Base-by-base conservation (phyloP, 1,140 invertebrate genomes). In the Aradophagus sp. region DNA sequence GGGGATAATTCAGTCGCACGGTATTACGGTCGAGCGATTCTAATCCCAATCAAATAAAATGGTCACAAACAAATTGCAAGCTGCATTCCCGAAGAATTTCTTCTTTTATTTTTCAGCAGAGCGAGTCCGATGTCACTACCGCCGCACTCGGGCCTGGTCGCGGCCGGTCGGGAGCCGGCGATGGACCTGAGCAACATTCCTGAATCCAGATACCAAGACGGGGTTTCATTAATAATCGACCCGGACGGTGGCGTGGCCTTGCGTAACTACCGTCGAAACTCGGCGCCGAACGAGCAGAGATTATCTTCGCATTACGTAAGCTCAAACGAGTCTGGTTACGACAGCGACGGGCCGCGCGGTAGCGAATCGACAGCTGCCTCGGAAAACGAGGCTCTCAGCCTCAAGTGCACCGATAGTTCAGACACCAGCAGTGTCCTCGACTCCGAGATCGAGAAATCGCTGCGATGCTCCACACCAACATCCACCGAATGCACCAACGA, bases 321-420 rank as follows among this genome's bases (percentile, higher is more conserved):
- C 80, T 93, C 92, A 16, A 93, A 93, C 77, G 93, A 93, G 82
- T 93, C 92, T 19, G 93, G 93, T 12, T 93, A 93, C 77, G 92
- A 94, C 69, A 93, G 92, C 79, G 92, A 93, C 73, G 90, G 91
- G 10, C 87, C 90, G 0, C 75, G 82, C 0, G 78, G 83, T 10
- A 80, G 84, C 13, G 83, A 86, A 41, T 82, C 78, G 0, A 79
- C 79, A 0, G 76, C 76, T 0, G 77, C 78, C 5, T 84, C 77
- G 7, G 83, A 85, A 32, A 80, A 79, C 52, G 84, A 84, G 34
- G 74, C 76, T 1, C 35, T 75, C 1, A 82, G 80, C 16, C 32
- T 82, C 1, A 84, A 82, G 19, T 82, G 80, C 41, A 76, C 78
- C 10, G 81, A 83, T 42, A 83, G 81, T 27, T 83, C 80, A 8